Percentiles rank a stretch among this genome's conserved stretches.
Evolutionary conservation across 2,113 vertebrate genomes (phyloP).

Genomic region (Alethe diademata): DNA sequence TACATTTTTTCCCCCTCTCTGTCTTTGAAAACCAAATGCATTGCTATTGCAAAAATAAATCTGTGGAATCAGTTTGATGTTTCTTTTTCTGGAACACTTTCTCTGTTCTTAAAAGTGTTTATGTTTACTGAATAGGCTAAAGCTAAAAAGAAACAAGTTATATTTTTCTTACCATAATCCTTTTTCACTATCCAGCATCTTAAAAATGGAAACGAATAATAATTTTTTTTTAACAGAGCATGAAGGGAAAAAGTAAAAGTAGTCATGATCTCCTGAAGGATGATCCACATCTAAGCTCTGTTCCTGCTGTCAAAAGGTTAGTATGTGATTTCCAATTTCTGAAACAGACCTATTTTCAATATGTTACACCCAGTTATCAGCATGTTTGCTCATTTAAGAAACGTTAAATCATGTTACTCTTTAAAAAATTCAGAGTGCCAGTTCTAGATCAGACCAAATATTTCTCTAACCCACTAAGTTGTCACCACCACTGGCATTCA

Average conservation of each 20-base stretch:
- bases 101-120: not conserved
- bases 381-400: not conserved
- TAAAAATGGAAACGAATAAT: not conserved
- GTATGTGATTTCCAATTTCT: not conserved
- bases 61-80: not conserved
- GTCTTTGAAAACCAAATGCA: not conserved
- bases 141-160: not conserved
- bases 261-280: conserved; percentile 96
- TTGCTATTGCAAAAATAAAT: not conserved
- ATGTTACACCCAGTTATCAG: not conserved
- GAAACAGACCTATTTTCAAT: not conserved
- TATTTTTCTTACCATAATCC: not conserved
- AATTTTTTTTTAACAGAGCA: conserved; percentile 73
- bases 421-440: not conserved
- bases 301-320: conserved; percentile 90
- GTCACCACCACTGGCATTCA: not conserved
- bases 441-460: not conserved
- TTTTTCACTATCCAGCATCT: not conserved
- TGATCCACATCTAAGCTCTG: conserved; percentile 90
- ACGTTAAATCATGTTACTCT: not conserved
- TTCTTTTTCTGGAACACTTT: not conserved
- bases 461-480: not conserved
- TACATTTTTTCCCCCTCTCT: not conserved
- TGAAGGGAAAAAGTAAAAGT: conserved; percentile 98
- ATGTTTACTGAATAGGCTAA: not conserved